Conservation (phyloP, 2,888 invertebrate genomes). For the Operophtera brumata region DNA sequence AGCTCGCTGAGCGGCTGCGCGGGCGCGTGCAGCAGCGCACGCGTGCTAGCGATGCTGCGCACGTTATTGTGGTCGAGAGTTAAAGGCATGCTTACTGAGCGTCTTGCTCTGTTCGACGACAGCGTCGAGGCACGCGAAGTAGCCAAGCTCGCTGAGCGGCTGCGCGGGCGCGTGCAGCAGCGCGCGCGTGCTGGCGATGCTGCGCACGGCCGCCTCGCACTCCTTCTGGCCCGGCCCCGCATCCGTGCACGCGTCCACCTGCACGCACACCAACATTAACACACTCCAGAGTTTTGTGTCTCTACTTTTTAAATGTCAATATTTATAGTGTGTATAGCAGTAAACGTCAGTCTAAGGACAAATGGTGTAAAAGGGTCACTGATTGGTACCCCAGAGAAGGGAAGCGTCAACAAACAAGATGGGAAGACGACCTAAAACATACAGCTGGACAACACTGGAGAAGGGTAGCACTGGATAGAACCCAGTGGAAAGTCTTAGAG, state of each 20-base stretch:
- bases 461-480: no score
- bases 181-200: slow-evolving; percentile 92
- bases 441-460: no score
- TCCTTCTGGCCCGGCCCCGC: slow-evolving; percentile 98
- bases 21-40: slow-evolving; percentile 90
- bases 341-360: no score
- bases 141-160: slow-evolving; percentile 92
- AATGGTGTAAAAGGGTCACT: no score
- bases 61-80: no score
- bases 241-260: slow-evolving; percentile 89
- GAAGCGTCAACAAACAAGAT: no score
- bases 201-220: slow-evolving; percentile 96
- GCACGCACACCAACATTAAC: slow-evolving; percentile 1
- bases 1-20: slow-evolving; percentile 92
- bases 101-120: slow-evolving; percentile 94
- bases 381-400: no score
- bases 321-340: no score
- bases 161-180: slow-evolving; percentile 92
- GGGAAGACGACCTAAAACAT: no score
- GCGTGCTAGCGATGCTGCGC: slow-evolving; percentile 92
- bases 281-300: no score
- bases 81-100: slow-evolving; percentile 74
- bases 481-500: no score
- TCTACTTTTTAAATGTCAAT: no score
- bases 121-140: slow-evolving; percentile 95